These are phyloP conservation scores for Numenius arquata DNA, from an alignment of 2,113 vertebrate genomes.

Conservation along the genomic window DNA sequence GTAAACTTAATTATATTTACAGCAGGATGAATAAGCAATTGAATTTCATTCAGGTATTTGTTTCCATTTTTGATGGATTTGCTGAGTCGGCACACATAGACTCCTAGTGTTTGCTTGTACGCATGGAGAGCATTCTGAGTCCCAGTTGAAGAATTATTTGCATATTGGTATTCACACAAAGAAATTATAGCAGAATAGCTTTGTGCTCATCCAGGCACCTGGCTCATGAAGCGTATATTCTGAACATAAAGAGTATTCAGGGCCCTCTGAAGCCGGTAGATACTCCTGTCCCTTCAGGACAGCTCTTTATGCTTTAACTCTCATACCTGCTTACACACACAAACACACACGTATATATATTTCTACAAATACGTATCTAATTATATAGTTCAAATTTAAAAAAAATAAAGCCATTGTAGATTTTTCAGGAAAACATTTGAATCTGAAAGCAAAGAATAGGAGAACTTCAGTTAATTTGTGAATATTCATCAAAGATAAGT, in stretches of 20 bases:
- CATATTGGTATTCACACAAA: neutral
- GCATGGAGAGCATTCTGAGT: neutral
- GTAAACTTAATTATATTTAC: conserved; percentile 13
- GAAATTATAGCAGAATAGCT: neutral
- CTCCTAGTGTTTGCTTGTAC: neutral
- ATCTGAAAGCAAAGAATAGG: neutral
- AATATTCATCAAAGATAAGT: neutral
- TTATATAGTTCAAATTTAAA: neutral
- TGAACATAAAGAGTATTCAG: neutral
- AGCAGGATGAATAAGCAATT: neutral
- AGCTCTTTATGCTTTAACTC: neutral
- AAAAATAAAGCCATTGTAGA: neutral
- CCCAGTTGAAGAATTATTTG: neutral
- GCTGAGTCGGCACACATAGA: neutral
- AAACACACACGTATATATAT: fast-evolving
- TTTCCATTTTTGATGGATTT: neutral
- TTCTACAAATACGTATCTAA: neutral
- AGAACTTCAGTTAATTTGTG: neutral
- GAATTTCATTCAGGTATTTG: neutral
- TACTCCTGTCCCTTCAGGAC: neutral
- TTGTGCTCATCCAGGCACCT: neutral
- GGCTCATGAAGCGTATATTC: neutral
- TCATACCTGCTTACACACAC: neutral
- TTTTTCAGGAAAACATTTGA: neutral
- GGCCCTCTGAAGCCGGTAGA: neutral